Conservation (phyloP, 1,140 invertebrate species). For the Drosophila lacteicornis region DNA sequence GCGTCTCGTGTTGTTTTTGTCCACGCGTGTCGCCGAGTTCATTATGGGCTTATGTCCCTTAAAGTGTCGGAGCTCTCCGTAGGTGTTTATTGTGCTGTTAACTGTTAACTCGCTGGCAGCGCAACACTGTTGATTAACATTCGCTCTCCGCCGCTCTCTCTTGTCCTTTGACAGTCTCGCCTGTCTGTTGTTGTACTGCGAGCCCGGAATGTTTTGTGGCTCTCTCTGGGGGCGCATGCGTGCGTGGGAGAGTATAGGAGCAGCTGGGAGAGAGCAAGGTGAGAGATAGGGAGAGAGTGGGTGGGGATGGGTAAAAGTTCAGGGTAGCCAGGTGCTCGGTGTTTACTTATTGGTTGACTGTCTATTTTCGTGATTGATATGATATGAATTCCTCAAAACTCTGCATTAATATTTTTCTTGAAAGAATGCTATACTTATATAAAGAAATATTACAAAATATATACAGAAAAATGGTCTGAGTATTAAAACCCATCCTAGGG, state of each 20-base stretch:
- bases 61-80: conserved; percentile 59
- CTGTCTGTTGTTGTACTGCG: conserved; percentile 27
- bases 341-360: background rate
- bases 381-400: no score
- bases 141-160: conserved; percentile 11
- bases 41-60: conserved; percentile 73
- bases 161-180: conserved; percentile 1
- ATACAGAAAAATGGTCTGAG: no score
- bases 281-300: background rate
- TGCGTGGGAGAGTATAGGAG: conserved; percentile 32
- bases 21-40: conserved; percentile 72
- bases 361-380: no score
- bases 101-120: conserved; percentile 45
- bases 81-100: conserved; percentile 77
- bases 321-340: conserved; percentile 1
- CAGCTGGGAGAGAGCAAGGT: conserved; percentile 19
- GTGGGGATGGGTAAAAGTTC: background rate
- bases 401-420: no score
- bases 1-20: conserved; percentile 54
- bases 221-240: conserved; percentile 16
- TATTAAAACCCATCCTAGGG: no score
- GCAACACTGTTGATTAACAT: conserved; percentile 72
- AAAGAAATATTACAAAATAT: background rate
- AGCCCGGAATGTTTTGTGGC: conserved; percentile 39
- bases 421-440: no score